Base-by-base conservation (phyloP, 1,140 invertebrate genomes). In the Orius insidiosus region DNA sequence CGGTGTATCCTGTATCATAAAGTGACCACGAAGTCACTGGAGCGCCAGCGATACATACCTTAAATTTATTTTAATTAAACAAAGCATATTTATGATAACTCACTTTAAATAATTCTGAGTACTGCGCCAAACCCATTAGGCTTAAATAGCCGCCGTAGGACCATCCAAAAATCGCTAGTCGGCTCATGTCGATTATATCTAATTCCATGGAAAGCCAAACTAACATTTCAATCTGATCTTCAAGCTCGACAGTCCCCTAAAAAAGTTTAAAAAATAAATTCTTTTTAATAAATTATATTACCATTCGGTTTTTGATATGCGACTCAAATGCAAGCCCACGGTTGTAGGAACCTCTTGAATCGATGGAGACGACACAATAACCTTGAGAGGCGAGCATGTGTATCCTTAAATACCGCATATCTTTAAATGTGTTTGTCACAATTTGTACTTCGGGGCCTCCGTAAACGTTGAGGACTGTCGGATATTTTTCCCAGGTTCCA, bases 391-490 rank as follows among this genome's bases (percentile, higher is more conserved):
- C 85, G 40, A 97, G 66, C 74, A 97, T 93, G 55, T 96, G 87
- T 73, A 94, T 85, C 45, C 90, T 71, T 10, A 94, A 66, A 59
- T 95, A 86, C 48, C 89, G 74, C 68, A 83, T 81, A 48, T 85
- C 85, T 82, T 93, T 94, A 60, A 92, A 96, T 14, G 80, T 83
- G 66, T 98, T 98, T 30, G 85, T 87, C 32, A 98, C 94, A 30
- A 95, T 72, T 69, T 98, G 93, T 16, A 98, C 90, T 63, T 95
- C 90, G 0, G 94, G 94, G 9, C 95, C 94, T 16, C 92, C 95
- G 62, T 99, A 98, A 11, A 99, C 85, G 63, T 95, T 90, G 10
- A 98, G 68, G 46, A 98, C 78, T 1, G 90, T 93, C 1, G 95
- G 94, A 68, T 94, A 94, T 49, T 85, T 84, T 72, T 64, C 7